These are phyloP conservation scores for Palloptera scutellata DNA, from an alignment of 2,888 invertebrate genomes.

Conservation along the genomic window DNA sequence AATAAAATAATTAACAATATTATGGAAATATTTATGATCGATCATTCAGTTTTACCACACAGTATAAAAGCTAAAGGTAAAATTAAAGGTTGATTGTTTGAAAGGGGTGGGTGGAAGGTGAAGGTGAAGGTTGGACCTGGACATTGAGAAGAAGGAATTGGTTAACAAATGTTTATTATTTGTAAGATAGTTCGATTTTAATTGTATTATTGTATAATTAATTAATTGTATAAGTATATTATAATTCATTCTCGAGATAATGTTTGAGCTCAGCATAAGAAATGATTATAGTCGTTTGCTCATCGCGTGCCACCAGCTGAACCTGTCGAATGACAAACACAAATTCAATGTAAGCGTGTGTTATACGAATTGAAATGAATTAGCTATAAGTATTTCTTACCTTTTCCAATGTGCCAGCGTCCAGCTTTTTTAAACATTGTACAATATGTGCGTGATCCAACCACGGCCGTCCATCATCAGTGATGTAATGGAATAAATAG, in stretches of 20 bases:
- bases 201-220: too few species aligned
- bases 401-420: constrained; percentile 81
- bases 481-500: constrained; percentile 95
- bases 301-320: constrained; percentile 94
- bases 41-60: too few species aligned
- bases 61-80: not conserved
- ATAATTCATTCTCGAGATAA: constrained; percentile 91
- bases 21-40: too few species aligned
- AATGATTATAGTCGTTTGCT: constrained; percentile 94
- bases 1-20: too few species aligned
- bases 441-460: constrained; percentile 95
- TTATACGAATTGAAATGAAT: too few species aligned
- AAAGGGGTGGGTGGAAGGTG: too few species aligned
- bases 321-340: constrained; percentile 68
- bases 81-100: not conserved
- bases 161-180: constrained; percentile 8
- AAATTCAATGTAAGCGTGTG: not conserved
- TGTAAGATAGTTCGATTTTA: too few species aligned
- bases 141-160: not conserved
- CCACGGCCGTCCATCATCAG: constrained; percentile 93
- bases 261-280: constrained; percentile 95
- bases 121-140: too few species aligned
- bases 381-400: constrained; percentile 66
- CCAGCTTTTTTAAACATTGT: constrained; percentile 91
- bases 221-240: too few species aligned